A percentile compares a stretch with the other conserved stretches of the same genome.
These are phyloP conservation scores for Cyrtorhinus lividipennis DNA, from an alignment of 1,140 invertebrate genomes.

Conservation along the genomic window DNA sequence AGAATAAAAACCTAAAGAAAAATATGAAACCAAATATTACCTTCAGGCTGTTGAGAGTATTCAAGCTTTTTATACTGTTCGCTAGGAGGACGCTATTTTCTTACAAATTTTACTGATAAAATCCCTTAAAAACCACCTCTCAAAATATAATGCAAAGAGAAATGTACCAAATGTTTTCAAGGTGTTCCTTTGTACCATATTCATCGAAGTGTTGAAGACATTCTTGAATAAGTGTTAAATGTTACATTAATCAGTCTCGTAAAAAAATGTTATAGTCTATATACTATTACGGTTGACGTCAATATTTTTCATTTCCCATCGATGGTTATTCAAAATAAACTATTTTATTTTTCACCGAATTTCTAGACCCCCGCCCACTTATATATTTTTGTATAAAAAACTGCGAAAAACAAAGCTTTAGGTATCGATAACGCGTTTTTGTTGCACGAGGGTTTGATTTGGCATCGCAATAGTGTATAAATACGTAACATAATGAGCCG, in stretches of 20 bases:
- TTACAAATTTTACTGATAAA: conserved; percentile 1
- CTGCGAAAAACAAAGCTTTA: too few species aligned
- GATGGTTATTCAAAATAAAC: too few species aligned
- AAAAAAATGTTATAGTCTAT: neutral
- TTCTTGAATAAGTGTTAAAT: neutral
- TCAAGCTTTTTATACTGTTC: neutral
- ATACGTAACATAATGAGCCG: too few species aligned
- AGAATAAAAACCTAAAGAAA: neutral
- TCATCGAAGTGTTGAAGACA: neutral
- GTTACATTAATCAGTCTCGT: neutral
- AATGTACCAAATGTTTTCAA: neutral
- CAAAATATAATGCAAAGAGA: neutral
- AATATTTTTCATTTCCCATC: neutral
- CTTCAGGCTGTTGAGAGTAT: neutral
- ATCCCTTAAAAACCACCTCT: neutral
- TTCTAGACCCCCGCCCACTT: too few species aligned
- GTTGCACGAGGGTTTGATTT: too few species aligned
- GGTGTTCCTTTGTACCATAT: neutral
- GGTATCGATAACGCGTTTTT: too few species aligned
- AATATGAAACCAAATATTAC: neutral
- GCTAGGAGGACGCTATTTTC: conserved; percentile 13
- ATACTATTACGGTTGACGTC: conserved; percentile 1
- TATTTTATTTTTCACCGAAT: too few species aligned
- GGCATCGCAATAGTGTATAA: too few species aligned
- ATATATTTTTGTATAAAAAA: too few species aligned